These are phyloP conservation scores for Sinosuthora webbiana DNA, from an alignment of 2,113 vertebrate species.

Conservation along the genomic window DNA sequence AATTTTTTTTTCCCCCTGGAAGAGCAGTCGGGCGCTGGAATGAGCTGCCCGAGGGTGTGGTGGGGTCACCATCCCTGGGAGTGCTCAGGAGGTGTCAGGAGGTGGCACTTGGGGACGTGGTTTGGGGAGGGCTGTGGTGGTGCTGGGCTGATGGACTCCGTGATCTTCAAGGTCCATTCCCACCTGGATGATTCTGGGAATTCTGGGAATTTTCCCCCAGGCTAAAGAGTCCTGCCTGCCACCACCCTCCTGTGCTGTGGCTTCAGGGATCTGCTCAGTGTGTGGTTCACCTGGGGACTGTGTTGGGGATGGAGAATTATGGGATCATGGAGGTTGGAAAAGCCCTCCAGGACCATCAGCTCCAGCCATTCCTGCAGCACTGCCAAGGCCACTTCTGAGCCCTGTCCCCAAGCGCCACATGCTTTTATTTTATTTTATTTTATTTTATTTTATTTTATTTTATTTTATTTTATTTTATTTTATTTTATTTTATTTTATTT, in stretches of 20 bases:
- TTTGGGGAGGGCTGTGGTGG: neutral
- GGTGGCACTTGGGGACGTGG: neutral
- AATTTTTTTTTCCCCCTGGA: neutral
- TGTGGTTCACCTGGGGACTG: neutral
- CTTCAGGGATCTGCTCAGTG: accelerated
- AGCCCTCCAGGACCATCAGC: neutral
- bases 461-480: no score
- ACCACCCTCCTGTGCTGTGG: neutral
- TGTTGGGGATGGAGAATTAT: neutral
- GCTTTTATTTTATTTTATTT: no score
- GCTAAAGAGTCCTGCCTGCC: neutral
- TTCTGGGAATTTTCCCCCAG: neutral
- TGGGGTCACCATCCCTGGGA: neutral
- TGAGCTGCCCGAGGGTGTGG: neutral
- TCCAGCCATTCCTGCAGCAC: neutral
- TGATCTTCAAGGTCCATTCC: neutral
- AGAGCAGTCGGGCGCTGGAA: neutral
- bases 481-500: no score
- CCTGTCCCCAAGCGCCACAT: neutral
- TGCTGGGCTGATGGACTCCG: neutral
- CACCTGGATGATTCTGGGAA: neutral
- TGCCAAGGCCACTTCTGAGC: neutral
- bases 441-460: no score
- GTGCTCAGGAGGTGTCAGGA: neutral
- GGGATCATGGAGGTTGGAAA: neutral